These are phyloP conservation scores for Gracilinanus agilis DNA, from an alignment of 2,113 vertebrate species.

Conservation along the genomic window DNA sequence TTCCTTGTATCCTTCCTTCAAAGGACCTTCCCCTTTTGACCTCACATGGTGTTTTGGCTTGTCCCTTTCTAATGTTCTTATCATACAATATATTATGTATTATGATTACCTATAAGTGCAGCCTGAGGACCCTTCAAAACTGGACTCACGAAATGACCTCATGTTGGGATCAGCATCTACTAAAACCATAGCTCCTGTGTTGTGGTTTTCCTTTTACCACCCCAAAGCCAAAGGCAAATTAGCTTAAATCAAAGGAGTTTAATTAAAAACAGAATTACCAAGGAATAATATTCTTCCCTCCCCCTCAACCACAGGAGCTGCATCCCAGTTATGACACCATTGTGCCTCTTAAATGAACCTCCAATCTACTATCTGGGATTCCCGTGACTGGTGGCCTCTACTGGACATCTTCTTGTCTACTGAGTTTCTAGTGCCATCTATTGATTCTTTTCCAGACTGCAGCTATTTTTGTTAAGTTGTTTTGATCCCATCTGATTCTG, in stretches of 20 bases:
- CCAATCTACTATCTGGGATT: neutral
- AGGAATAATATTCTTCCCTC: neutral
- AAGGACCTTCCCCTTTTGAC: neutral
- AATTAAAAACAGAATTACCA: neutral
- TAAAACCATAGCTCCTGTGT: neutral
- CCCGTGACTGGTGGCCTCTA: neutral
- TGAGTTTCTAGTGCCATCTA: neutral
- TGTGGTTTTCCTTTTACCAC: neutral
- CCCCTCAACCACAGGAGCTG: neutral
- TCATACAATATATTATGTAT: neutral
- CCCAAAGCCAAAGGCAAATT: neutral
- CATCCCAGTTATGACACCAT: neutral
- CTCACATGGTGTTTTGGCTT: neutral
- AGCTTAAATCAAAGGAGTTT: neutral
- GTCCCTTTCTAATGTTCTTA: neutral
- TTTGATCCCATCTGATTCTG: no score
- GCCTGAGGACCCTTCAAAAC: neutral
- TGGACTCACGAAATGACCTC: neutral
- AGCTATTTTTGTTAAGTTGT: neutral
- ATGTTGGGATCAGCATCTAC: neutral
- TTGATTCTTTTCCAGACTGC: neutral
- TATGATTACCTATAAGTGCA: neutral
- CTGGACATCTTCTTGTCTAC: neutral
- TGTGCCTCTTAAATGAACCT: neutral
- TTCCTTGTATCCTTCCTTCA: neutral